Evolutionary conservation across 2,113 vertebrate species (phyloP).

Genomic region (Garra rufa): DNA sequence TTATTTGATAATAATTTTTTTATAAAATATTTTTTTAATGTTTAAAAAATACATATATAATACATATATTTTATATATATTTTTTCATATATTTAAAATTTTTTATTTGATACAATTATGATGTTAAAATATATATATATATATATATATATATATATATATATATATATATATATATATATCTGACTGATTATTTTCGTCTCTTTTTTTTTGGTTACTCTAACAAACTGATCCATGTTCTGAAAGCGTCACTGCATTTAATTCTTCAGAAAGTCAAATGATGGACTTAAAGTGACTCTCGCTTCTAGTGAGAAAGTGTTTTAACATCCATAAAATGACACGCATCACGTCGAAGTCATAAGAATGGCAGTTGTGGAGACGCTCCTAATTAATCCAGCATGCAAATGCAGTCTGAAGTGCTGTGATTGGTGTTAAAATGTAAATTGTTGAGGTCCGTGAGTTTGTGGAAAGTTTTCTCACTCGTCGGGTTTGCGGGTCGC

Average conservation of each 20-base stretch:
- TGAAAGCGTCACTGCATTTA: background rate
- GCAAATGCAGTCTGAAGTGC: constrained; percentile 9
- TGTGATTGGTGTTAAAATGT: background rate
- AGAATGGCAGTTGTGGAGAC: background rate
- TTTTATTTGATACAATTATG: too few relatives aligned
- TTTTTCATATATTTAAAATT: too few relatives aligned
- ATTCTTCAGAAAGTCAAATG: background rate
- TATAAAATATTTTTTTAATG: too few relatives aligned
- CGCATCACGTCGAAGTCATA: background rate
- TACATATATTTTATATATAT: too few relatives aligned
- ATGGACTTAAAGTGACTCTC: background rate
- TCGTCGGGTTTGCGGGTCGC: background rate
- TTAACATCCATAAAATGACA: background rate
- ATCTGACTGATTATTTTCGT: background rate
- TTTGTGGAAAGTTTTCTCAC: constrained; percentile 21
- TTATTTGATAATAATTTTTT: too few relatives aligned
- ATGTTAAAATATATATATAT: too few relatives aligned
- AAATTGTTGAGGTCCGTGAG: background rate
- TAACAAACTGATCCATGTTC: background rate
- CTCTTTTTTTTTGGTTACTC: background rate
- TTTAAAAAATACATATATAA: too few relatives aligned
- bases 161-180: too few relatives aligned
- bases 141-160: too few relatives aligned
- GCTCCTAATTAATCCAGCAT: background rate
- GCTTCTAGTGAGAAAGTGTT: background rate